Base-by-base conservation (phyloP, 2,888 invertebrate species). In the Phytoseiulus persimilis region DNA sequence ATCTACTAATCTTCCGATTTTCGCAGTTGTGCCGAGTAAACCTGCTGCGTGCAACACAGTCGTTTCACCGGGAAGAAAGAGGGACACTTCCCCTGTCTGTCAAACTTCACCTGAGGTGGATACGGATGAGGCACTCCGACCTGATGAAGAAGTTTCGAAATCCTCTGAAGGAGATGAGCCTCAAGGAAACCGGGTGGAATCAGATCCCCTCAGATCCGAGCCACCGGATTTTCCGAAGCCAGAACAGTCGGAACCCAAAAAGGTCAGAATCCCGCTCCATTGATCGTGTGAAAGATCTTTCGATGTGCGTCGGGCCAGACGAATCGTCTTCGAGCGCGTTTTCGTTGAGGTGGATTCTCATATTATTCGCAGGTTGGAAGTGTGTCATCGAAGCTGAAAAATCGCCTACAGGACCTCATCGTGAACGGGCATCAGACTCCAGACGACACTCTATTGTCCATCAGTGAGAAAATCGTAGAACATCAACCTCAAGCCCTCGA, bases 351-450 rank as follows among this genome's bases (percentile, higher is more conserved):
- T 6, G 28, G 5, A 11, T 14, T 11, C 33, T n/a, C 28, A 5
- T 14, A n/a, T 87, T 14, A 18, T 32, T n/a, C 33, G 14, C 31
- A 87, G 87, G 45, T 87, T 31, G 87, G 87, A n/a, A 33, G 23
- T 9, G 87, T 87, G 32, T 87, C 87, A 9, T 39, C 32, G n/a
- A 87, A 87, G 31, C 39, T 87, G n/a, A 87, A 87, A 33, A 87
- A 87, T 87, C 87, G 87, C n/a, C 87, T 87, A 9, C 39, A 87
- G 33, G 87, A 87, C 33, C 32, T 87, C 28, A 87, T 87, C 11
- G 87, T 87, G 0, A n/a, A 87, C 39, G 87, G 87, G 6, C 87
- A 87, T 23, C 5, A 33, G 18, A 87, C 87, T 28, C 87, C 87
- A 3, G 87, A 87, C 45, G 87, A 87, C 6, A 87, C 87, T 14